Evolutionary conservation across 2,113 vertebrate genomes (phyloP), one percentile per base, ranked within the genome.

Genomic region (Lepidothrix coronata): DNA sequence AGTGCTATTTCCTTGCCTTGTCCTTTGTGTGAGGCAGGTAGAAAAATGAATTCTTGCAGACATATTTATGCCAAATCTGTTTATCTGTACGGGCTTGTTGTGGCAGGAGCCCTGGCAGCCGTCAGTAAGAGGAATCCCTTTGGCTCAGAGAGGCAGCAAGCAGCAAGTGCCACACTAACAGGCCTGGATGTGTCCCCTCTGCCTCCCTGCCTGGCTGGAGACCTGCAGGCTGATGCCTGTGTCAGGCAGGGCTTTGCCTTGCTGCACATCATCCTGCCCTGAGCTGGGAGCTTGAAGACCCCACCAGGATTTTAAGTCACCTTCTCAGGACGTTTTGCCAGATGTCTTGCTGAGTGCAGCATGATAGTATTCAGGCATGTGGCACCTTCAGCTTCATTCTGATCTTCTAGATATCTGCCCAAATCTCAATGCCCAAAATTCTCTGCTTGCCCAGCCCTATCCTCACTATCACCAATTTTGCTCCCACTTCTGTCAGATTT

Each of bases 81-180:
- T 86, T 76, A 44, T 58, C 41, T 78, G 13, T 7, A 49, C 22
- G 15, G 28, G 13, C 66, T 85, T 51, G 16, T 72, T 74, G 71
- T 20, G 8, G 19, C 76, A 44, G 89, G 44, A 83, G 25, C 28
- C 23, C 24, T 72, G 59, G 37, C 30, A 49, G 35, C n/a, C 49
- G 49, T 31, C 24, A 70, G 67, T 37, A 65, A 41, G 41, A 86
- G 20, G 51, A 66, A 58, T 39, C 31, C 10, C 61, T 66, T 72
- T 66, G 76, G 17, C 55, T 87, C 2, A 0, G 55, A 74, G 43
- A 35, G 25, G 12, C 84, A 90, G 71, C 57, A 31, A 58, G 52
- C 3, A 1, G 54, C 33, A 25, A 3, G 0, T 16, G 15, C 7
- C 0, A 0, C 54, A 55, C 52, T 48, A 44, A 21, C 15, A 49